Evolutionary conservation across 37 sponge, comb jelly and placozoan genomes (phyloP).

Genomic region (Chondrosia reniformis): DNA sequence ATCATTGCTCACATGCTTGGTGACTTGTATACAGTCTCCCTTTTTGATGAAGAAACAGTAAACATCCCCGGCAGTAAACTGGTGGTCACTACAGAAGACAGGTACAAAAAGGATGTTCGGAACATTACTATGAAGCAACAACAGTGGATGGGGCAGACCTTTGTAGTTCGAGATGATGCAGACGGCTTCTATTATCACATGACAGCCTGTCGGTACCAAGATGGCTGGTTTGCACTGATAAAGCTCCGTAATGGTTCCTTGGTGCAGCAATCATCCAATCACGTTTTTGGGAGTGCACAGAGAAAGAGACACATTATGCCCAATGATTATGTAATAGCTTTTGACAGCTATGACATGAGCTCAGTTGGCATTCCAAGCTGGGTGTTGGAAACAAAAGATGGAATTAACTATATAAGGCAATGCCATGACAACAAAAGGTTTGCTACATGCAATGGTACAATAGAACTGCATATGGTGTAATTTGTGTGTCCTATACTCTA

Average conservation of each 20-base stretch:
- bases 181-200: constrained; percentile 68
- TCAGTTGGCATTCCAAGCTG: no score
- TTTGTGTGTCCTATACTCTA: no score
- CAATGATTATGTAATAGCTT: constrained; percentile 64
- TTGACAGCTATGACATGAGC: no score
- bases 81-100: constrained; percentile 22
- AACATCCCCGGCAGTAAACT: constrained; percentile 32
- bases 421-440: no score
- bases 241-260: background rate
- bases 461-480: no score
- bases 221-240: background rate
- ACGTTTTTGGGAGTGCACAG: constrained; percentile 58
- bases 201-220: background rate
- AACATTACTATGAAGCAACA: constrained; percentile 40
- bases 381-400: no score
- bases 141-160: constrained; percentile 60
- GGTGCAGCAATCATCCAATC: background rate
- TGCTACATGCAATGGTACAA: no score
- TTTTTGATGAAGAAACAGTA: constrained; percentile 39
- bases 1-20: constrained; percentile 11
- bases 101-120: constrained; percentile 28
- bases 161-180: constrained; percentile 44
- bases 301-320: constrained; percentile 25
- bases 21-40: constrained; percentile 32
- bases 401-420: no score